phyloP scores from a whole-genome alignment of 2,113 vertebrate genomes.

The Nerophis ophidion region DNA sequence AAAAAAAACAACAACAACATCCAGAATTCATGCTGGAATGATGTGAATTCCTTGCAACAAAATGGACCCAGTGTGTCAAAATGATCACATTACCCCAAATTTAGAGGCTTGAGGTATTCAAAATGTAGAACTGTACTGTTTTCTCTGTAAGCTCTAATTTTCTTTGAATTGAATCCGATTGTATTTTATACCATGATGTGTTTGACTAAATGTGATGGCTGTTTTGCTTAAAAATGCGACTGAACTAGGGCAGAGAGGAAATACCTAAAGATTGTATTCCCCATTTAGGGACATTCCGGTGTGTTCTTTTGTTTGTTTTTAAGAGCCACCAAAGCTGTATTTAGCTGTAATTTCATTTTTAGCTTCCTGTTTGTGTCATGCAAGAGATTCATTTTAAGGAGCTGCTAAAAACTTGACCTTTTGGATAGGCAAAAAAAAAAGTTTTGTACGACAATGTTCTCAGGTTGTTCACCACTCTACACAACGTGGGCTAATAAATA shows the following conservation, averaged over 20 bases:
- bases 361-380: slow-evolving; percentile 11
- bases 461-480: slow-evolving; percentile 43
- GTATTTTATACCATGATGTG: slow-evolving; percentile 64
- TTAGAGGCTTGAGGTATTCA: slow-evolving; percentile 33
- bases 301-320: slow-evolving; percentile 29
- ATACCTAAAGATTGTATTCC: slow-evolving; percentile 35
- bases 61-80: slow-evolving; percentile 15
- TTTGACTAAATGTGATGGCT: slow-evolving; percentile 45
- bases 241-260: slow-evolving; percentile 15
- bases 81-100: slow-evolving; percentile 24
- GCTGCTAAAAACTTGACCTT: slow-evolving; percentile 24
- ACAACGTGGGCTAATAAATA: slow-evolving; percentile 21
- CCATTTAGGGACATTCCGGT: slow-evolving; percentile 49
- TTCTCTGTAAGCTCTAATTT: slow-evolving; percentile 33
- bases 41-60: neutral
- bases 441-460: slow-evolving; percentile 41
- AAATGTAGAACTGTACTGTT: slow-evolving; percentile 42
- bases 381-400: neutral
- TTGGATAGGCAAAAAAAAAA: slow-evolving; percentile 8
- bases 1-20: neutral
- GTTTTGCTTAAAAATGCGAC: slow-evolving; percentile 39
- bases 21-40: neutral
- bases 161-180: slow-evolving; percentile 53
- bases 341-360: neutral
- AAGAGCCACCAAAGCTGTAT: slow-evolving; percentile 14